Base-by-base conservation (phyloP, 2,113 vertebrate species). In the Boleophthalmus pectinirostris region DNA sequence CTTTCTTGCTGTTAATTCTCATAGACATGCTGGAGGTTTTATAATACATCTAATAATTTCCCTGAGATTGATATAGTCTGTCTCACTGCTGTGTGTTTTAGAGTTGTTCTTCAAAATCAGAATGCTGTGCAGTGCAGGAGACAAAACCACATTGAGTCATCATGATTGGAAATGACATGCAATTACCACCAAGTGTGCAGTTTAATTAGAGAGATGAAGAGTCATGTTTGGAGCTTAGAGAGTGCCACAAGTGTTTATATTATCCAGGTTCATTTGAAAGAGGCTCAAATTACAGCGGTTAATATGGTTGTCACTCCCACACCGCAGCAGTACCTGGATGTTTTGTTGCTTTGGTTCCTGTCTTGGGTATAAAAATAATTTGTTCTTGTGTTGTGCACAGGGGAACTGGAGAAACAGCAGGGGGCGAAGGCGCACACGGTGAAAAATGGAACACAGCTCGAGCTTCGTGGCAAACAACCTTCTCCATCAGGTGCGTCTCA, bases 321-420 rank as follows among this genome's bases (percentile, higher is more conserved):
- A 54, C 60, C 16, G 49, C 68, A 10, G 24, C 58, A n/a, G 66
- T 12, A 51, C 53, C 64, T 43, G 18, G 16, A 43, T 54, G 33
- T 65, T 12, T 61, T 13, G 38, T 68, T 74, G 13, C 47, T 69
- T 66, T 49, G 3, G 33, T 57, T 35, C 38, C 61, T 51, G 54
- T 65, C 70, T 14, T n/a, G n/a, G 57, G 49, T 74, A 49, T 64
- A 69, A 38, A 68, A 70, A 84, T 77, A 12, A n/a, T 71, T 43
- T 68, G 69, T 38, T 72, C 72, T 64, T 68, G 15, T 77, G 20
- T 66, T 80, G 70, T 84, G 68, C 77, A 18, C 73, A 99, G 97
- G 98, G 98, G 98, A 99, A 81, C 89, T 98, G 86, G 98, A 98
- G 85, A 98, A 96, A 86, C 97, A 99, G 85, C 97, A 97, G 82